Percentiles rank a stretch among this genome's conserved stretches.
These are phyloP conservation scores for Ophioderma brevispina DNA, from an alignment of 35 echinoderm and acorn worm species.

Conservation along the genomic window DNA sequence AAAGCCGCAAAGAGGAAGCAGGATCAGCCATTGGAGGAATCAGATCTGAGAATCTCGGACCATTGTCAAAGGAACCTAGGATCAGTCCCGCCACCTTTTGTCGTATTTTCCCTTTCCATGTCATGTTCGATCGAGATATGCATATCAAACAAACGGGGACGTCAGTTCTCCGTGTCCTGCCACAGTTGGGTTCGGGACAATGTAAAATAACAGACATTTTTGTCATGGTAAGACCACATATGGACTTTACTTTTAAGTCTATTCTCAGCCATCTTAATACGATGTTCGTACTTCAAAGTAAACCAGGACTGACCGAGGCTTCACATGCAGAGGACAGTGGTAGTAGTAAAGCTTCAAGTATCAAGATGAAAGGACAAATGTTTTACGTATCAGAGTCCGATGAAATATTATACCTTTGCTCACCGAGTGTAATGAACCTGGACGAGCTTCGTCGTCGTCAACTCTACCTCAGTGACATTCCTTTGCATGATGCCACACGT, in stretches of 20 bases:
- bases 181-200: slow-evolving; percentile 34
- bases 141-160: slow-evolving; percentile 76
- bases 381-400: slow-evolving; percentile 71
- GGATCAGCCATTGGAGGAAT: slow-evolving; percentile 20
- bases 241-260: slow-evolving; percentile 91
- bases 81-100: slow-evolving; percentile 86
- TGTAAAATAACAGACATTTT: slow-evolving; percentile 79
- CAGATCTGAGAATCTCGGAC: neutral
- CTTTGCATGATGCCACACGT: slow-evolving; percentile 87
- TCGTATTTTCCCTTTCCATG: slow-evolving; percentile 91
- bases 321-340: slow-evolving; percentile 7
- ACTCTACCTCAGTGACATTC: slow-evolving; percentile 89
- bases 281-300: slow-evolving; percentile 82
- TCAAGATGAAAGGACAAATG: slow-evolving; percentile 97
- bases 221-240: slow-evolving; percentile 84
- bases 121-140: slow-evolving; percentile 87
- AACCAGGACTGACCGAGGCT: slow-evolving; percentile 37
- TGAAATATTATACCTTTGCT: slow-evolving; percentile 86
- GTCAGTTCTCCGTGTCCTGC: slow-evolving; percentile 73
- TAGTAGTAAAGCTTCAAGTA: slow-evolving; percentile 16
- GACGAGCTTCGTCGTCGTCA: slow-evolving; percentile 82
- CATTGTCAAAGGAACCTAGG: slow-evolving; percentile 44
- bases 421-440: slow-evolving; percentile 81
- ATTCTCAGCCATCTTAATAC: slow-evolving; percentile 93
- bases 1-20: slow-evolving; percentile 37